phyloP scores from a whole-genome alignment of 1,140 invertebrate genomes.

The Camponotus pennsylvanicus region DNA sequence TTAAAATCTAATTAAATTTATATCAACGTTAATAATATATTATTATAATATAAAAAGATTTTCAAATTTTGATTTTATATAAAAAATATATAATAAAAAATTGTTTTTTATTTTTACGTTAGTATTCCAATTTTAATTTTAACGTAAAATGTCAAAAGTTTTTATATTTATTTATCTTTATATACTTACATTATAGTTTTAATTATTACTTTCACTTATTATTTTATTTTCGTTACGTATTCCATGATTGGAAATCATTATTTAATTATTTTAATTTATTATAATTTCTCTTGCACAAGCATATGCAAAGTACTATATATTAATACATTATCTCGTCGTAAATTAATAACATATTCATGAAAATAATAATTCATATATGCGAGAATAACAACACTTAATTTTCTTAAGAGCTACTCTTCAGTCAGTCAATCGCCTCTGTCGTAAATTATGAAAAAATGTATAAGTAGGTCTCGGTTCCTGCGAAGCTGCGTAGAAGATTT shows the following conservation, averaged over 20 bases:
- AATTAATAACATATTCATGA: no score
- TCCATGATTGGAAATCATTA: not conserved
- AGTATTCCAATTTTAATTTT: not conserved
- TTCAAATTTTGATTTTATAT: not conserved
- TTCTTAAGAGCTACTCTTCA: not conserved
- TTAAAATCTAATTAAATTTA: not conserved
- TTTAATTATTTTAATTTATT: not conserved
- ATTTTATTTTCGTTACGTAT: not conserved
- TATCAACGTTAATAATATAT: not conserved
- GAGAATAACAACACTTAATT: not conserved
- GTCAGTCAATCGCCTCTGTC: not conserved
- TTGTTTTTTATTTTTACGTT: not conserved
- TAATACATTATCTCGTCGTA: not conserved
- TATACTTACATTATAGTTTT: no score
- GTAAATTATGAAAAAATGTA: conserved; percentile 2
- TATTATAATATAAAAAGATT: not conserved
- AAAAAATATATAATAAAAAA: not conserved
- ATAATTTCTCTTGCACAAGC: not conserved
- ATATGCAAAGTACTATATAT: not conserved
- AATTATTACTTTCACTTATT: not conserved
- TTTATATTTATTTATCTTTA: not conserved
- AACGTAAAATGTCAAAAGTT: not conserved
- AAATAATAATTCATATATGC: not conserved
- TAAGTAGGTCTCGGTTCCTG: not conserved
- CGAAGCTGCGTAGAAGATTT: not conserved